These are phyloP conservation scores for Phrynocephalus vlangalii DNA, from an alignment of 2,797 vertebrate genomes.

Conservation along the genomic window DNA sequence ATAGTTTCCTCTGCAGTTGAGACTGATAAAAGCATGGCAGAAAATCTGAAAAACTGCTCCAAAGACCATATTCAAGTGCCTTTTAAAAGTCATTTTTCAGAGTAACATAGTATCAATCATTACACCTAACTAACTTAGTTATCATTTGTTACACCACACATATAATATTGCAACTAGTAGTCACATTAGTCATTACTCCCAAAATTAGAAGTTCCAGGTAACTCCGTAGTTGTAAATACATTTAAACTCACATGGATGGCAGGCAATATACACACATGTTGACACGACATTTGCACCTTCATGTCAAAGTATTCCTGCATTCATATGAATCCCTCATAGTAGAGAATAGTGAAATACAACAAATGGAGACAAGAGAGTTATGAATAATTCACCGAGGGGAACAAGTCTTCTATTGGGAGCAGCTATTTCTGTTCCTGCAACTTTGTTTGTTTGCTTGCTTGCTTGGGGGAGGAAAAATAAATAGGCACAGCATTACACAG, in stretches of 20 bases:
- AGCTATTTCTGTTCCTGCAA: background rate
- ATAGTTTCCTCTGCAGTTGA: too few relatives aligned
- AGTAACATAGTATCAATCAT: too few relatives aligned
- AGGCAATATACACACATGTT: background rate
- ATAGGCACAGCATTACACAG: background rate
- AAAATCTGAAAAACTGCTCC: too few relatives aligned
- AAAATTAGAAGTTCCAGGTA: too few relatives aligned
- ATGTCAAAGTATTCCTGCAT: background rate
- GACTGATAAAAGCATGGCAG: too few relatives aligned
- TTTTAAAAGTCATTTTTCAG: too few relatives aligned
- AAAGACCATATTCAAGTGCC: too few relatives aligned
- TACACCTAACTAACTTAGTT: too few relatives aligned
- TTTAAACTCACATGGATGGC: background rate
- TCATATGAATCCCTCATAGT: background rate
- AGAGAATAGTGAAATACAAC: background rate
- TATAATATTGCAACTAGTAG: too few relatives aligned
- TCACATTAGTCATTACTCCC: too few relatives aligned
- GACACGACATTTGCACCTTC: background rate
- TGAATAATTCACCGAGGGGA: conserved; percentile 28
- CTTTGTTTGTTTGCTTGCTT: background rate
- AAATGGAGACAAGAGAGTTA: rapidly evolving
- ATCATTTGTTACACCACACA: too few relatives aligned
- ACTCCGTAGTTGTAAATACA: too few relatives aligned
- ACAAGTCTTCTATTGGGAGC: conserved; percentile 22
- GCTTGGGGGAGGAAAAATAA: rapidly evolving